Conservation (phyloP, 1,140 invertebrate species). For the Drosophila nebulosa region DNA sequence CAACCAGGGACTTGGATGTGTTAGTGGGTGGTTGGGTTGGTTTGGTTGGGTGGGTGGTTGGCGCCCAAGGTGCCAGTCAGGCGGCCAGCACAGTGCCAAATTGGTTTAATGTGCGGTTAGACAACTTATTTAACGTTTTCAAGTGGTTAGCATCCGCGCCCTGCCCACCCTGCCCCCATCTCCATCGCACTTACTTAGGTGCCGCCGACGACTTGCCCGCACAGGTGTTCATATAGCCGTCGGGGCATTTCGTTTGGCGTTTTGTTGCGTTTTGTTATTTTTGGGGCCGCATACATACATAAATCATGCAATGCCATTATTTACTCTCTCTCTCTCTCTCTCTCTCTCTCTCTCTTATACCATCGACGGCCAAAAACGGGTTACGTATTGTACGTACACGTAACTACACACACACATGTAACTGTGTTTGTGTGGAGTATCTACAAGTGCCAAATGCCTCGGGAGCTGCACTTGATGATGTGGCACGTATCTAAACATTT, state of each 20-base stretch:
- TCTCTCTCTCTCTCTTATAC: constrained; percentile 40
- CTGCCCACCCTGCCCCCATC: too few species aligned
- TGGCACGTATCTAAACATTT: neutral
- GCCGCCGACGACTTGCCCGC: constrained; percentile 10
- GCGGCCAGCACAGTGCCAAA: constrained; percentile 65
- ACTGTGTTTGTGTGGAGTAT: constrained; percentile 27
- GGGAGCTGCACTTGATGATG: constrained; percentile 1
- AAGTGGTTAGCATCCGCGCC: constrained; percentile 67
- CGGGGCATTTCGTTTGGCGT: constrained; percentile 22
- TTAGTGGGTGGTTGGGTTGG: neutral
- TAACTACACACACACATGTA: constrained; percentile 7
- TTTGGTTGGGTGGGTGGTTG: constrained; percentile 15
- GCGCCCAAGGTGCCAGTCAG: constrained; percentile 61
- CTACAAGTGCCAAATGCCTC: constrained; percentile 33
- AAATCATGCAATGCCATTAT: constrained; percentile 69
- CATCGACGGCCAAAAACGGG: constrained; percentile 43
- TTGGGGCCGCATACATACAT: constrained; percentile 36
- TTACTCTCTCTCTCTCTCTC: constrained; percentile 36
- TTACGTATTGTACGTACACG: constrained; percentile 38
- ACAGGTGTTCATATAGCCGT: neutral
- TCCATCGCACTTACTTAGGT: constrained; percentile 44
- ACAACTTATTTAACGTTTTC: constrained; percentile 79
- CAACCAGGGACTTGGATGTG: constrained; percentile 34
- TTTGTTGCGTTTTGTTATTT: constrained; percentile 38
- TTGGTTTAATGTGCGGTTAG: constrained; percentile 78